Conservation (phyloP, 2,888 invertebrate genomes). For the Leucophenga montana region DNA sequence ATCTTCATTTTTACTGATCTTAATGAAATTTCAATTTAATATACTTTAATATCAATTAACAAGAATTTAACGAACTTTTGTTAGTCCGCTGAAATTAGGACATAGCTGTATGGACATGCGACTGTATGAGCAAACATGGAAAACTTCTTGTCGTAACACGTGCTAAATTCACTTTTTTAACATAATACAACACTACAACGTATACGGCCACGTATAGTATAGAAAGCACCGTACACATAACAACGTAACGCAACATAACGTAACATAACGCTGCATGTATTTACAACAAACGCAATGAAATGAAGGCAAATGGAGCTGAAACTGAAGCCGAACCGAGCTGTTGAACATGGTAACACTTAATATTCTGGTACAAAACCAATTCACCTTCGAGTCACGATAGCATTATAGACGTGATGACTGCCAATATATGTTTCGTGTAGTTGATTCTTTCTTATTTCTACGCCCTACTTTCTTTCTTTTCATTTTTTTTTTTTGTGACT, state of each 20-base stretch:
- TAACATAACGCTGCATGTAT: not conserved
- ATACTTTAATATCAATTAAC: too few species aligned
- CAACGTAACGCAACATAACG: not conserved
- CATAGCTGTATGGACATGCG: too few species aligned
- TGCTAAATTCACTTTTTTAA: slow-evolving; percentile 65
- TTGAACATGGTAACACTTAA: slow-evolving; percentile 56
- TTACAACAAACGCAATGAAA: not conserved
- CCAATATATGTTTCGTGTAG: slow-evolving; percentile 25
- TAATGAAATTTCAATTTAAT: too few species aligned
- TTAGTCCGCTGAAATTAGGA: too few species aligned
- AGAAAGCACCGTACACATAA: too few species aligned
- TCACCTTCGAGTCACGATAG: slow-evolving; percentile 29
- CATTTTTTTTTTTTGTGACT: too few species aligned
- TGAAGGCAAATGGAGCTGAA: not conserved
- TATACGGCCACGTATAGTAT: too few species aligned
- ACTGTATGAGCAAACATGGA: too few species aligned
- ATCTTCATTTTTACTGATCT: too few species aligned
- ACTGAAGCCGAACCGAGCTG: not conserved
- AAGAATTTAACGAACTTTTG: too few species aligned
- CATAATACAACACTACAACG: slow-evolving; percentile 42
- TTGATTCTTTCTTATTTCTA: not conserved
- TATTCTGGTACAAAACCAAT: slow-evolving; percentile 39
- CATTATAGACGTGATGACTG: slow-evolving; percentile 57
- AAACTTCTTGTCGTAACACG: slow-evolving; percentile 43
- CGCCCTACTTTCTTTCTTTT: too few species aligned